A percentile compares a stretch with the other conserved stretches of the same genome.
These are phyloP conservation scores for Hydrolagus colliei DNA, from an alignment of 2,797 vertebrate genomes.

Conservation along the genomic window DNA sequence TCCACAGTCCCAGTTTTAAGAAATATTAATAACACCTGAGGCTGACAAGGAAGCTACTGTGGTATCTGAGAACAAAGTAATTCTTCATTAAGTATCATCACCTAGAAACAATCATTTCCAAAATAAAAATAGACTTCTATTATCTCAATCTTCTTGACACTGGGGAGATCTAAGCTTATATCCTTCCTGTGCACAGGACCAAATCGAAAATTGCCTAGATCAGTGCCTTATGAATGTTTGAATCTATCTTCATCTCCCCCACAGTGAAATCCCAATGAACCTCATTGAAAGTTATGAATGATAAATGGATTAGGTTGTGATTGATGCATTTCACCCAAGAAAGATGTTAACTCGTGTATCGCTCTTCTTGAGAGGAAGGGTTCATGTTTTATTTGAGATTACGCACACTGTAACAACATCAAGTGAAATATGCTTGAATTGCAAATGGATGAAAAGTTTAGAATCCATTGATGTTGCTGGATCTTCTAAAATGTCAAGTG, in stretches of 20 bases:
- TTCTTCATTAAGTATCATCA: slow-evolving; percentile 38
- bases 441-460: slow-evolving; percentile 25
- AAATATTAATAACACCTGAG: not conserved
- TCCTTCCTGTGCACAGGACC: slow-evolving; percentile 35
- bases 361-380: not conserved
- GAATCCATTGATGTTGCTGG: slow-evolving; percentile 13
- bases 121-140: slow-evolving; percentile 8
- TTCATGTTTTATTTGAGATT: slow-evolving; percentile 29
- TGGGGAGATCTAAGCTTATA: slow-evolving; percentile 40
- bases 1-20: not conserved
- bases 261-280: slow-evolving; percentile 35
- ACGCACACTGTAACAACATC: not conserved
- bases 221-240: slow-evolving; percentile 34
- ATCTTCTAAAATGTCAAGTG: slow-evolving; percentile 22
- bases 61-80: not conserved
- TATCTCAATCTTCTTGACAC: slow-evolving; percentile 30
- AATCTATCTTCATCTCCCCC: slow-evolving; percentile 35
- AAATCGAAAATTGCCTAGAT: slow-evolving; percentile 44
- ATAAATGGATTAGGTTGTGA: slow-evolving; percentile 43
- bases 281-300: slow-evolving; percentile 32
- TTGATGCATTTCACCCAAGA: slow-evolving; percentile 34
- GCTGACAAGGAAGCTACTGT: not conserved
- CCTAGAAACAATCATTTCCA: slow-evolving; percentile 34
- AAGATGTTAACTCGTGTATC: slow-evolving; percentile 2
- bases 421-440: slow-evolving; percentile 19